These are phyloP conservation scores for Lemur catta DNA, from an alignment of 2,797 vertebrate genomes.

Conservation along the genomic window DNA sequence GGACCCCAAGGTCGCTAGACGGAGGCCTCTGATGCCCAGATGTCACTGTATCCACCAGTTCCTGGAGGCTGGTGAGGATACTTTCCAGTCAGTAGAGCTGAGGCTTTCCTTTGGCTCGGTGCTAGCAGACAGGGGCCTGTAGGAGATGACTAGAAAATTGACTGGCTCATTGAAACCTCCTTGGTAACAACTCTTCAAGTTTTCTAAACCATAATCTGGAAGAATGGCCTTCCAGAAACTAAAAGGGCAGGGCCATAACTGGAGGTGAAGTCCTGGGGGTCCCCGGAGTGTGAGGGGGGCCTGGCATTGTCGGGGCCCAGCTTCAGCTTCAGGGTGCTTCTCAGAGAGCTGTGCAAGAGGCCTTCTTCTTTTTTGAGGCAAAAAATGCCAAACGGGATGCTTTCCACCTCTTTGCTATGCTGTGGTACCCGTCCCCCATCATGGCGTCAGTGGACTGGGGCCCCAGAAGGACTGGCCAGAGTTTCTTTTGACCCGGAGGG, in stretches of 20 bases:
- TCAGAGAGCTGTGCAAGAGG: background rate
- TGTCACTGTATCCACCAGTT: background rate
- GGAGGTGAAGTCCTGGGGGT: background rate
- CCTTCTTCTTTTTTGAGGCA: background rate
- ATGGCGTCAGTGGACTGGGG: background rate
- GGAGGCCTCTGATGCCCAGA: background rate
- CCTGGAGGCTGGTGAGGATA: background rate
- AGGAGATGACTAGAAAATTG: background rate
- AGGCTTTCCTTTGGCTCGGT: background rate
- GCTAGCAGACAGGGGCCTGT: background rate
- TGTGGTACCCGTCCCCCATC: background rate
- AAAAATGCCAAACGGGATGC: background rate
- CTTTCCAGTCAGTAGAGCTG: background rate
- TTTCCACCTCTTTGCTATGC: background rate
- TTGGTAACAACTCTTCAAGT: background rate
- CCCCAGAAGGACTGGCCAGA: background rate
- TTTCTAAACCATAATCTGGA: background rate
- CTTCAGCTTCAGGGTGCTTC: background rate
- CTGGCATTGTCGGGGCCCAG: too few relatives aligned
- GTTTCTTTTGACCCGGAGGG: background rate
- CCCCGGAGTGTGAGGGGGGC: background rate
- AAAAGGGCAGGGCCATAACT: background rate
- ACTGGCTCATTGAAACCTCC: background rate
- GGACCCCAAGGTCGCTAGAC: background rate
- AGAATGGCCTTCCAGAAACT: background rate